Evolutionary conservation across 2,888 invertebrate species (phyloP), one percentile per base, ranked within the genome.

Genomic region (Cerastis leucographa): DNA sequence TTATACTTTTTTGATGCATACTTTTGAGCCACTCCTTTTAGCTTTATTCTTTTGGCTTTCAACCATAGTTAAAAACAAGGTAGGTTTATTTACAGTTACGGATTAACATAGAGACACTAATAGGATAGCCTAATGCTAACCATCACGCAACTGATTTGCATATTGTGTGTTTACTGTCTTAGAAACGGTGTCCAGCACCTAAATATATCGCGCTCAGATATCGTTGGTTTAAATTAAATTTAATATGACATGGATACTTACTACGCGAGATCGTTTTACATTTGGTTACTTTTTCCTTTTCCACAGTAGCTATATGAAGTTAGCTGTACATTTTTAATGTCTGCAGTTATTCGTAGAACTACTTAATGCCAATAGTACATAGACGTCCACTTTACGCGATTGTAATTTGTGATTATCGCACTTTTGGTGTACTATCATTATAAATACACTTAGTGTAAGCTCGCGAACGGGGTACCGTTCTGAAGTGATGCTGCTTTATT

Each of bases 371-470:
- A 81, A 71, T 77, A 22, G n/a, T 25, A 61, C 35, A 62, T 59
- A 64, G 54, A 49, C n/a, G 54, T 74, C 29, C 46, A 76, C 40
- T 80, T 77, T 51, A 69, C 42, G 49, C 51, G 68, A 68, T 69
- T 70, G 61, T 74, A 77, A 77, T 85, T 73, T 77, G 62, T 35
- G 42, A 74, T 72, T 70, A 77, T 71, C 66, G 71, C 70, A 72
- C 73, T 74, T 80, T 84, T 81, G 62, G 71, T 62, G 17, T n/a
- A 64, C 72, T 65, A 71, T 81, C 70, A 84, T 84, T 84, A 75
- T 73, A 68, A 68, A 81, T 46, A 68, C 56, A 56, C 22, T 66
- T 70, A 64, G 64, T 70, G 49, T 61, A 14, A 67, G 56, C 35
- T 56, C 19, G 54, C 73, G 69, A 76, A 79, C 51, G 44, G 59